phyloP scores from a whole-genome alignment of 23 tunicate species.

The Aplidium turbinatum region DNA sequence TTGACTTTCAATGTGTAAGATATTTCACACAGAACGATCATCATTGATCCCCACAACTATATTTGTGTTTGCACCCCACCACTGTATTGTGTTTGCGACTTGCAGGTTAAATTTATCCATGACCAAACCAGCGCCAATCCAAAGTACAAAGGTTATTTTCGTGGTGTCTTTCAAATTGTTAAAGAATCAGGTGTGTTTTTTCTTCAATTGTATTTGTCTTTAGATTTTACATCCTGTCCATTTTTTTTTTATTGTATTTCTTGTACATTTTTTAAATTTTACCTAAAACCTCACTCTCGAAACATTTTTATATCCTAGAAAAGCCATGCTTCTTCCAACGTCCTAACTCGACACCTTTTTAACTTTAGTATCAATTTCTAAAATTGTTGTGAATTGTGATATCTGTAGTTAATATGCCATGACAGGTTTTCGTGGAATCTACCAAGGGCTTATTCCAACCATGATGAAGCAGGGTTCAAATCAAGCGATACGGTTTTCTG shows the following conservation, averaged over 20 bases:
- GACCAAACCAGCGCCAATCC: conserved; percentile 92
- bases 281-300: too few species aligned
- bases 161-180: conserved; percentile 75
- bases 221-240: not conserved
- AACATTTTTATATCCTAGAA: not conserved
- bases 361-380: not conserved
- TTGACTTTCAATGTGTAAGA: too few species aligned
- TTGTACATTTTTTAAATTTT: not conserved
- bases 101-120: conserved; percentile 90
- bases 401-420: too few species aligned
- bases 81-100: not conserved
- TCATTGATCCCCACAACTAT: too few species aligned
- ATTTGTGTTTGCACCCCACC: not conserved
- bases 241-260: not conserved
- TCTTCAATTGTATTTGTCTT: not conserved
- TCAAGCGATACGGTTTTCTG: conserved; percentile 82
- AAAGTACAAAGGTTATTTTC: conserved; percentile 78
- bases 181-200: conserved; percentile 61
- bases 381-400: too few species aligned
- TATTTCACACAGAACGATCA: too few species aligned
- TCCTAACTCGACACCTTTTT: too few species aligned
- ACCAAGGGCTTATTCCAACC: conserved; percentile 88
- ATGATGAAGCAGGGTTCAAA: conserved; percentile 94
- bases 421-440: conserved; percentile 73
- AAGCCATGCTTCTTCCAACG: too few species aligned